These are phyloP conservation scores for Vireo griseus DNA, from an alignment of 2,797 vertebrate genomes.

Conservation along the genomic window DNA sequence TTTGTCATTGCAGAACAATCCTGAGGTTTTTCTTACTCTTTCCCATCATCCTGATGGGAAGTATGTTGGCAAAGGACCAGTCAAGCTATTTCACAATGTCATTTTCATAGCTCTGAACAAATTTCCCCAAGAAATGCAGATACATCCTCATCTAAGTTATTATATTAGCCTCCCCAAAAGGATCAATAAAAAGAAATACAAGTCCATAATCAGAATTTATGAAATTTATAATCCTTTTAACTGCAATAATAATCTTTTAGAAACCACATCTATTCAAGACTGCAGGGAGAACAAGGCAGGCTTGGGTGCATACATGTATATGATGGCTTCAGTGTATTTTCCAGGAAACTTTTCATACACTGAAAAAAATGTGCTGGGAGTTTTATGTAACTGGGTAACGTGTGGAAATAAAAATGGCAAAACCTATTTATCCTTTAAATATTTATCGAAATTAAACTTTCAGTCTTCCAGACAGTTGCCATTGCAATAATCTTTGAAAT, in stretches of 20 bases:
- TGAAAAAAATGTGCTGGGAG: not conserved
- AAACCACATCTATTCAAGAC: not conserved
- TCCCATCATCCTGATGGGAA: conserved; percentile 13
- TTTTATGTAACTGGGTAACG: not conserved
- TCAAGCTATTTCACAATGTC: conserved; percentile 34
- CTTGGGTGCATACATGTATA: not conserved
- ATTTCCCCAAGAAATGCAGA: conserved; percentile 39
- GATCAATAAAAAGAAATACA: conserved; percentile 50
- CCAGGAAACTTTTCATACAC: not conserved
- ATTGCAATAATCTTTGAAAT: not conserved
- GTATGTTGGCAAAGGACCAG: conserved; percentile 41
- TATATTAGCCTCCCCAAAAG: conserved; percentile 41
- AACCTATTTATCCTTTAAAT: not conserved
- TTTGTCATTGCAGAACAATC: not conserved
- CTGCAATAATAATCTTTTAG: conserved; percentile 22
- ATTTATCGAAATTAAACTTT: not conserved
- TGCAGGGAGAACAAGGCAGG: not conserved
- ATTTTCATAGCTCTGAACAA: conserved; percentile 50
- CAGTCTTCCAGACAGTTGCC: not conserved
- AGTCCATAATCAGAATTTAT: conserved; percentile 48
- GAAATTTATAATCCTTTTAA: conserved; percentile 43
- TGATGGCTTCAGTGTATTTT: not conserved
- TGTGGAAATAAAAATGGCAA: not conserved
- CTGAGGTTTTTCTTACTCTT: not conserved
- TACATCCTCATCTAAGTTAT: conserved; percentile 40